Base-by-base conservation (phyloP, 2,888 invertebrate species). In the Cepaea hortensis region DNA sequence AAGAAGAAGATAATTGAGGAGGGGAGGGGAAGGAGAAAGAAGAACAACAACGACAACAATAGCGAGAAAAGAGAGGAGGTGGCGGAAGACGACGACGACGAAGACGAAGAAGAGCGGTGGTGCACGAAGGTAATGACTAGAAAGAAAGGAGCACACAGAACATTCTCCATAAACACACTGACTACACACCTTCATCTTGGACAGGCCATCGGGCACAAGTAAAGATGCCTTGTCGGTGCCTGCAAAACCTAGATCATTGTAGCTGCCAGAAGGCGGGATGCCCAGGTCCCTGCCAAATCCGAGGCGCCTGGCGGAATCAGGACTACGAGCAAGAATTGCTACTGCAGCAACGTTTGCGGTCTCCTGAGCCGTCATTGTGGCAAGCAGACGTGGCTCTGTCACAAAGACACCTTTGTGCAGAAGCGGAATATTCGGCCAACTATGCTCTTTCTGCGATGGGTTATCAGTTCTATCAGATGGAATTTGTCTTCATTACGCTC, bases 291-390 rank as follows among this genome's bases (percentile, higher is more conserved):
- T 13, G 15, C 13, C 62, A 18, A 18, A 65, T 4, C 7, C 5
- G 3, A 20, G 20, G 46, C 65, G 9, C 3, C 46, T 5, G 18
- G 15, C 81, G 61, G 81, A 13, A 46, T 81, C 81, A 81, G 81
- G 81, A 81, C 81, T 81, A 65, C 81, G 35, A 81, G 46, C 46
- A 46, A 6, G 81, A 46, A 62, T 65, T 11, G 81, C 81, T 65
- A 81, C 9, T 46, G 81, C 75, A 84, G 75, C 75, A 73, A 72
- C 23, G 23, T 82, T 50, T 48, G 55, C 72, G 15, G 82, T 82
- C 73, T 82, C 73, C 82, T 82, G 73, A n/a, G 50, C 82, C 70
- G 82, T 50, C 82, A 82, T 82, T 50, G 82, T 82, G 11, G 61
- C 20, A 72, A 65, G 81, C 18, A 65, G 81, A 46, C 3, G 35